Conservation (phyloP, 1,140 invertebrate genomes). For the Dreissena polymorpha region DNA sequence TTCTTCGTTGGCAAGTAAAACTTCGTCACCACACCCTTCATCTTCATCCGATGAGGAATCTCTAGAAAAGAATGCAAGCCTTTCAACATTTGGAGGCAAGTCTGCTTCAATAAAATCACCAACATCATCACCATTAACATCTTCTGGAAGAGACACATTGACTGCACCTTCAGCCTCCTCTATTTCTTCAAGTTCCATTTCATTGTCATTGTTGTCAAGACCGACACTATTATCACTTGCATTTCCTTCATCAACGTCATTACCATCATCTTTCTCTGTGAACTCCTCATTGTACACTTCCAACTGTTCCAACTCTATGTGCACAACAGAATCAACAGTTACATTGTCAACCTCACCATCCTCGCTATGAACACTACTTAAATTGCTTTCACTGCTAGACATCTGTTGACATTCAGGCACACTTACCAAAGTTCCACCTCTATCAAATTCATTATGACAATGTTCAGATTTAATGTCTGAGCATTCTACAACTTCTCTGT, state of each 20-base stretch:
- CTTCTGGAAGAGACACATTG: not conserved
- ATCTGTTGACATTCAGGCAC: no score
- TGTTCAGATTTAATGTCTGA: no score
- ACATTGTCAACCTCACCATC: no score
- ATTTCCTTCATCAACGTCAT: not conserved
- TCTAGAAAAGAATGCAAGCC: slow-evolving; percentile 70
- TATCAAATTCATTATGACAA: no score
- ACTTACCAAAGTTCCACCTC: no score
- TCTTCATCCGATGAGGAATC: slow-evolving; percentile 70
- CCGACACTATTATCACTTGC: not conserved
- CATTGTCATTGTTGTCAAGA: not conserved
- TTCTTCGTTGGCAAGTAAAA: slow-evolving; percentile 37
- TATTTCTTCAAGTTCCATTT: slow-evolving; percentile 32
- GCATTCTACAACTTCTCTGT: no score
- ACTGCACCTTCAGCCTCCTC: slow-evolving; percentile 7
- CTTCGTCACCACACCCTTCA: slow-evolving; percentile 60
- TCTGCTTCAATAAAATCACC: slow-evolving; percentile 77
- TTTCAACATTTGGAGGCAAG: slow-evolving; percentile 67
- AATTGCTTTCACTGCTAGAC: no score
- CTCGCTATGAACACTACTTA: no score
- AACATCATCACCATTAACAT: slow-evolving; percentile 65
- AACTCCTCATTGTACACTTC: no score
- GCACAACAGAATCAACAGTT: no score
- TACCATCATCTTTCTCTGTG: no score
- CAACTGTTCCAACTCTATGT: no score